Evolutionary conservation across 2,888 invertebrate genomes (phyloP), one percentile per base, ranked within the genome.

Genomic region (Siphonodentalium dalli): DNA sequence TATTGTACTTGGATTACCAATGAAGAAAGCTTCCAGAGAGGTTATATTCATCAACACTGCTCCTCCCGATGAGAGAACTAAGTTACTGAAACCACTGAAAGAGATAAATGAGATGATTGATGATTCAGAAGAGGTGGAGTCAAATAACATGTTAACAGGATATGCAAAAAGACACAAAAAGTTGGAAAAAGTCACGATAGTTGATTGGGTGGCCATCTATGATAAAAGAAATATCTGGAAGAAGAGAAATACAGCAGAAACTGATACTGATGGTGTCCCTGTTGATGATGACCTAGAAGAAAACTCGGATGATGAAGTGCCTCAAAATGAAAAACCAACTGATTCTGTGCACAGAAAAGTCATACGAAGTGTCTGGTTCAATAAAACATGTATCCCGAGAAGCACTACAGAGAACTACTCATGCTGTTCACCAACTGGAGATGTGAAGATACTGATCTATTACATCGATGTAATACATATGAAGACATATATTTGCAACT

Each of bases 31-130:
- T 15, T 52, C 57, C 3, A 43, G 63, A 29, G 42, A 55, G 43
- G 54, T 61, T 11, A 56, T 63, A 2, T 57, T 63, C 37, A 40
- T 59, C 2, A 62, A 59, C 26, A 65, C 62, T 40, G 54, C 60
- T 31, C 55, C 55, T n/a, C 52, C 58, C 28, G 58, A 63, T 9
- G 45, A 60, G 33, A 40, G 65, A 15, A 50, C 52, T 3, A 24
- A 46, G 24, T 40, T 62, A 2, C 38, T 62, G 2, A 65, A 63
- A 40, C 37, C 44, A 26, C 24, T 31, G 15, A 26, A 27, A 5
- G 39, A 49, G 11, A 18, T 60, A 15, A 24, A 60, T 13, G 21
- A 55, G 18, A 31, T 65, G 8, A 44, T 45, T 5, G 34, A 51
- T 13, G 33, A 57, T n/a, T 63, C 57, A 9, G 63, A 61, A 8